Evolutionary conservation across 2,888 invertebrate genomes (phyloP).

Genomic region (Catocala nupta): DNA sequence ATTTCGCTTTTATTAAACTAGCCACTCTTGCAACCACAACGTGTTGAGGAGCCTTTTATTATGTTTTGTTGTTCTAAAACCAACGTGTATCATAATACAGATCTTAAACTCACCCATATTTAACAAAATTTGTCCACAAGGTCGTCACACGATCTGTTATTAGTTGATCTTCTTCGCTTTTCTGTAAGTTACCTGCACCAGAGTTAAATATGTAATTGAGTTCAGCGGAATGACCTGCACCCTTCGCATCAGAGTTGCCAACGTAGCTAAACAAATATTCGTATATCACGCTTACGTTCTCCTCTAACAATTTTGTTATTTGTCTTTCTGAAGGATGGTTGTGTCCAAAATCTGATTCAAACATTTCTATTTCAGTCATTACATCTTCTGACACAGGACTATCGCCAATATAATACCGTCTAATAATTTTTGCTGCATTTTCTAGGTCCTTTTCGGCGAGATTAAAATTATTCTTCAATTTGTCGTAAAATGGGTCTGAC

Average conservation of each 20-base stretch:
- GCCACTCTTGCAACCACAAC: too few relatives aligned
- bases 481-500: constrained; percentile 70
- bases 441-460: constrained; percentile 63
- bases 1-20: too few relatives aligned
- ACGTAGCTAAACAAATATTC: constrained; percentile 74
- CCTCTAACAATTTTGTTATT: constrained; percentile 65
- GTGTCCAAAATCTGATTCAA: constrained; percentile 74
- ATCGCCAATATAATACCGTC: constrained; percentile 80
- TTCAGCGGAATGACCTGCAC: constrained; percentile 71
- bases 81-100: too few relatives aligned
- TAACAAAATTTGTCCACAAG: constrained; percentile 79
- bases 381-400: constrained; percentile 61
- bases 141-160: constrained; percentile 68
- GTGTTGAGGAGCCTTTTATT: neutral
- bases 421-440: constrained; percentile 62
- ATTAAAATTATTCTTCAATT: constrained; percentile 69
- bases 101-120: constrained; percentile 71
- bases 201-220: constrained; percentile 71
- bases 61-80: too few relatives aligned
- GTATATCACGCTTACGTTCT: constrained; percentile 72
- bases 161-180: constrained; percentile 62
- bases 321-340: constrained; percentile 75
- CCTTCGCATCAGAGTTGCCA: constrained; percentile 55
- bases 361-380: constrained; percentile 61
- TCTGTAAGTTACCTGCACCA: constrained; percentile 31